These are phyloP conservation scores for Sialis fuliginosa DNA, from an alignment of 2,888 invertebrate genomes.

Conservation along the genomic window DNA sequence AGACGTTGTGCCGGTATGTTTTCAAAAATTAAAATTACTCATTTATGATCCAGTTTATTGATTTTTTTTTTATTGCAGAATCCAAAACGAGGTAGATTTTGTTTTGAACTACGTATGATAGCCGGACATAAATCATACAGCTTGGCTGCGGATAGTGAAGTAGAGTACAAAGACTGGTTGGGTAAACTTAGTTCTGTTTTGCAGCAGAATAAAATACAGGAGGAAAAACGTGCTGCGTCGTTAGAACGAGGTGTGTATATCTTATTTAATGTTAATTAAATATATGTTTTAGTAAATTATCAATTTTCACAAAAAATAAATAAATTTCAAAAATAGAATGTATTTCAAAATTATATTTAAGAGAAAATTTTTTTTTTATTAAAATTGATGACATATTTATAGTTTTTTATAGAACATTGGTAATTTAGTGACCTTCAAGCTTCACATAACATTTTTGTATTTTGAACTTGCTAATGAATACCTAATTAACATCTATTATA, in stretches of 20 bases:
- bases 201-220: conserved; percentile 64
- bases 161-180: conserved; percentile 71
- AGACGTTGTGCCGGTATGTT: conserved; percentile 61
- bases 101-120: conserved; percentile 78
- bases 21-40: neutral
- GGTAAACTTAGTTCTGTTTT: conserved; percentile 65
- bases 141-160: conserved; percentile 72
- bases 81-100: conserved; percentile 64
- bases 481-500: too few species aligned
- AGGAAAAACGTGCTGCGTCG: conserved; percentile 53
- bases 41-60: neutral
- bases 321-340: too few species aligned
- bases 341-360: too few species aligned
- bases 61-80: conserved; percentile 33
- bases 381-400: too few species aligned
- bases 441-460: too few species aligned
- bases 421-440: too few species aligned
- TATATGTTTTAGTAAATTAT: too few species aligned
- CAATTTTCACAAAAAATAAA: too few species aligned
- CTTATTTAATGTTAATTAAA: too few species aligned
- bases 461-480: too few species aligned
- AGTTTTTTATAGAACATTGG: too few species aligned
- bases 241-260: conserved; percentile 32
- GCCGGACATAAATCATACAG: conserved; percentile 73
- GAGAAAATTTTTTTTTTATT: too few species aligned